phyloP scores from a whole-genome alignment of 2,113 vertebrate genomes.

The Cariama cristata region DNA sequence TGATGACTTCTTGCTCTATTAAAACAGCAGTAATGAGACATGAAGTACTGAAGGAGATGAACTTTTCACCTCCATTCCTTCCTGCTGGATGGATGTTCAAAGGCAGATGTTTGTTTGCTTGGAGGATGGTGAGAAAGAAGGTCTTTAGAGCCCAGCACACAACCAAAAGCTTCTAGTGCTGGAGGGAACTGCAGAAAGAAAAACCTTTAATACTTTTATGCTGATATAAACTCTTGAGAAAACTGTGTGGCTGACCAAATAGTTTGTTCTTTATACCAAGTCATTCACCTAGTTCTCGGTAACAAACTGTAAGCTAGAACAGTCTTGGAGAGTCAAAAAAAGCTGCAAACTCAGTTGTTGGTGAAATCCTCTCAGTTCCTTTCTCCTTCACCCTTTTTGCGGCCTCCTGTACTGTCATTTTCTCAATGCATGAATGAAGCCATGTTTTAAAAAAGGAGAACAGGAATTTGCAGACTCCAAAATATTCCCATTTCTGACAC shows the following conservation, averaged over 20 bases:
- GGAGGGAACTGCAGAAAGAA: background rate
- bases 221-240: background rate
- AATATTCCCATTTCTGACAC: background rate
- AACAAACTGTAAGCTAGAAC: background rate
- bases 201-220: background rate
- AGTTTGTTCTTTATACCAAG: background rate
- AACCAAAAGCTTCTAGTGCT: background rate
- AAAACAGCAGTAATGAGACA: background rate
- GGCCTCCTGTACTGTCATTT: background rate
- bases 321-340: background rate
- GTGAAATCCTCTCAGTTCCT: background rate
- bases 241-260: background rate
- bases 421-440: background rate
- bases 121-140: background rate
- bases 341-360: background rate
- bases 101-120: background rate
- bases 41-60: background rate
- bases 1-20: background rate
- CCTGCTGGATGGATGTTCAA: background rate
- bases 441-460: background rate
- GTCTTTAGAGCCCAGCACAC: background rate
- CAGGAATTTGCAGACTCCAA: background rate
- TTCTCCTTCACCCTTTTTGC: background rate
- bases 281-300: background rate
- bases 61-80: background rate